Conservation (phyloP, 2,888 invertebrate species). For the Chloromyia formosa region DNA sequence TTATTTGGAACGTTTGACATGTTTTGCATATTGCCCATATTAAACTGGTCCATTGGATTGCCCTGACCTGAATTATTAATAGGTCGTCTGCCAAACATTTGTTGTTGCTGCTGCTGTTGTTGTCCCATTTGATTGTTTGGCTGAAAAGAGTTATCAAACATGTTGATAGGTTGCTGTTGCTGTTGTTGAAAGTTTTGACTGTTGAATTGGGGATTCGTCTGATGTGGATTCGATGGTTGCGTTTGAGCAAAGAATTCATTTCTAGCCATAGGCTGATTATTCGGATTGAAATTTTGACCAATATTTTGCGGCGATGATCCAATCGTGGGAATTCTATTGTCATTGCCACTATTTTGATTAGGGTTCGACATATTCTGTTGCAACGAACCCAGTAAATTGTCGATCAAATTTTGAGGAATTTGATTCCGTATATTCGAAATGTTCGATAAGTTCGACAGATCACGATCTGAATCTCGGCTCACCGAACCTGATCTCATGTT, state of each 20-base stretch:
- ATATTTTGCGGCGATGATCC: neutral
- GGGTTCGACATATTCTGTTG: slow-evolving; percentile 58
- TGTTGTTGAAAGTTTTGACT: slow-evolving; percentile 46
- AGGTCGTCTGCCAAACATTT: neutral
- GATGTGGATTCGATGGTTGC: neutral
- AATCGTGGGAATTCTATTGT: slow-evolving; percentile 41
- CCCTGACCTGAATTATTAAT: neutral
- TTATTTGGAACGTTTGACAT: neutral
- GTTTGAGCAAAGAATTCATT: slow-evolving; percentile 15
- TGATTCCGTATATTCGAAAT: slow-evolving; percentile 62
- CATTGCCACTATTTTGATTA: neutral
- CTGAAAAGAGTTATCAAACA: slow-evolving; percentile 19
- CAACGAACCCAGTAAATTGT: slow-evolving; percentile 71
- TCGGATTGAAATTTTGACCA: neutral
- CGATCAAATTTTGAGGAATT: slow-evolving; percentile 71
- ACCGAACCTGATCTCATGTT: slow-evolving; percentile 25
- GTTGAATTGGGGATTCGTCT: slow-evolving; percentile 11
- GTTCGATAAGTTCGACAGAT: slow-evolving; percentile 57
- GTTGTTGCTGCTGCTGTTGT: neutral
- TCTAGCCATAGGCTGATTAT: neutral
- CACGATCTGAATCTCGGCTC: slow-evolving; percentile 56
- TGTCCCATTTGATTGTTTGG: neutral
- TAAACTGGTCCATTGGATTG: neutral
- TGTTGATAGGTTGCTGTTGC: slow-evolving; percentile 34
- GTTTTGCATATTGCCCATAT: slow-evolving; percentile 2